Evolutionary conservation across 1,140 invertebrate species (phyloP), one percentile per base, ranked within the genome.

Genomic region (Reticulitermes speratus): DNA sequence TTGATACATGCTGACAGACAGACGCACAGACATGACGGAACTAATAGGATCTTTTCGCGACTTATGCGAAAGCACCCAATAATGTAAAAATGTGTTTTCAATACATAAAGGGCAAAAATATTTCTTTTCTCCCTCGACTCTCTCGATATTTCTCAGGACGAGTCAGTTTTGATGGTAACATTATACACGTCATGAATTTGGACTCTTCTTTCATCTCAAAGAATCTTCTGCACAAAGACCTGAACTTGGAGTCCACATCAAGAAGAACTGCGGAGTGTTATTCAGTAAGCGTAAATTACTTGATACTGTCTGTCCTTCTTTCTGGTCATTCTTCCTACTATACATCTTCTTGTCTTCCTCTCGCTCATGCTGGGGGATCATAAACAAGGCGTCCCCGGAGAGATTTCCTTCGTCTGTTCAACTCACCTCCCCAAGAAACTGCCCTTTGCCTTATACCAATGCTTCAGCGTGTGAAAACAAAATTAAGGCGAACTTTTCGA

Each of bases 391-490:
- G n/a, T 75, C 65, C 65, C 65, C 65, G 65, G 65, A 75, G 65
- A 75, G 65, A 30, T 75, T 30, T 75, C 25, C 65, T 75, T 75
- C 65, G 65, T 75, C 65, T 75, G 65, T 30, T 75, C 65, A 30
- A 75, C 65, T 75, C 65, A 30, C 65, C 65, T 75, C 65, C 65
- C 65, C 65, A 75, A 75, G 65, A 30, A 75, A 75, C 65, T 75
- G 65, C 65, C 65, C 65, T 75, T 75, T 75, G 65, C 65, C 65
- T 75, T 75, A 75, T 30, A 75, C 65, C 65, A 75, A 75, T 25
- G 25, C 65, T 75, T 75, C 86, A 86, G 82, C 45, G 69, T 86
- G 86, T 82, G 86, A 86, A 86, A 86, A 86, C 86, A 44, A 86
- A 86, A 86, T 86, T 86, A 86, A 82, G 65, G 52, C 52, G 69